Percentiles rank a stretch among this genome's conserved stretches.
phyloP scores from a whole-genome alignment of 2,113 vertebrate genomes.

The Crotalus helleri region DNA sequence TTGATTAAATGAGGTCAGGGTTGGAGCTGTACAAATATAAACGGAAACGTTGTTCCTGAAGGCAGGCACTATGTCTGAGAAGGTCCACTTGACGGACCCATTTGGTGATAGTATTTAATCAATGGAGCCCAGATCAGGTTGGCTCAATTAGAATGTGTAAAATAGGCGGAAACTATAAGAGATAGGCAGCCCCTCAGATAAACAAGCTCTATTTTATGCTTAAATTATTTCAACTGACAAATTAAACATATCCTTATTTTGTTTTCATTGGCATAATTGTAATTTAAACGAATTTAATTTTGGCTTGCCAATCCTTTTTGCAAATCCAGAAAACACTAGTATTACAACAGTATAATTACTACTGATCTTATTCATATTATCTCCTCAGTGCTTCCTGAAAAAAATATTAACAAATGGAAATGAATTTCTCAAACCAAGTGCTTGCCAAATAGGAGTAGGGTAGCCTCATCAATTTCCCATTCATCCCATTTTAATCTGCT shows the following conservation, averaged over 20 bases:
- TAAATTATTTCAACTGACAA: not conserved
- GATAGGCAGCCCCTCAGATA: not conserved
- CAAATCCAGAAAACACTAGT: not conserved
- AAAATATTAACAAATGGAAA: not conserved
- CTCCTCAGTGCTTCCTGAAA: conserved; percentile 1
- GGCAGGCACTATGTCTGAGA: not conserved
- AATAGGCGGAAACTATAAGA: not conserved
- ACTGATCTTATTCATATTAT: conserved; percentile 9
- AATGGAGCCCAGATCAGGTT: not conserved
- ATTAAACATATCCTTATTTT: not conserved
- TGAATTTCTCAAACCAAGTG: conserved; percentile 4
- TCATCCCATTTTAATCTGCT: not conserved
- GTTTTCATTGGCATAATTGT: not conserved
- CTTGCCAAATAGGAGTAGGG: conserved; percentile 17
- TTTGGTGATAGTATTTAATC: not conserved
- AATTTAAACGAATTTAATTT: not conserved
- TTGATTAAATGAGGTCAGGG: not conserved
- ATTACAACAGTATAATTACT: not conserved
- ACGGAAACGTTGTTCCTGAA: not conserved
- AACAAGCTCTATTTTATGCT: not conserved
- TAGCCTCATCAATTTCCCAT: conserved; percentile 10
- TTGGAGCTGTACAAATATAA: not conserved
- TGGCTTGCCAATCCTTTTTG: not conserved
- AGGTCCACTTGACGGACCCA: not conserved
- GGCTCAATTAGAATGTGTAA: not conserved